phyloP scores from a whole-genome alignment of 92 coral and sea anemone genomes.

The Blastomussa wellsi region DNA sequence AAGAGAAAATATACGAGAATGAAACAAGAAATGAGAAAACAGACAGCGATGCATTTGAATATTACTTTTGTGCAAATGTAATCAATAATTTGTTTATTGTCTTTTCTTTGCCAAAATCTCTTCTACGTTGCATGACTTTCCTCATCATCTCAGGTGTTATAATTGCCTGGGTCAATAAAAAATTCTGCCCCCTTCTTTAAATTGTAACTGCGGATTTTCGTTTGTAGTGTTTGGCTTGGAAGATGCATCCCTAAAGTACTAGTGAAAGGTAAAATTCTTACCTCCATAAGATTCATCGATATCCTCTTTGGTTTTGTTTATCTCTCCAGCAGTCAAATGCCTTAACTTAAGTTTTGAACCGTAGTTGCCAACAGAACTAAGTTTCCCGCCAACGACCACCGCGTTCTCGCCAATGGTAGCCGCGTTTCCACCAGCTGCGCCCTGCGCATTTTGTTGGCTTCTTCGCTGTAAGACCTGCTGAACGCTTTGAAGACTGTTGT shows the following conservation, averaged over 20 bases:
- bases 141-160: too few relatives aligned
- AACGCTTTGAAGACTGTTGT: conserved; percentile 32
- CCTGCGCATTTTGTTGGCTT: conserved; percentile 10
- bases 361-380: conserved; percentile 12
- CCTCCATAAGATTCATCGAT: conserved; percentile 45
- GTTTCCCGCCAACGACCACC: conserved; percentile 11
- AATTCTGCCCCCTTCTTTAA: too few relatives aligned
- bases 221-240: too few relatives aligned
- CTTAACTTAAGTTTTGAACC: conserved; percentile 11
- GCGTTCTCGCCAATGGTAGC: background rate
- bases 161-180: too few relatives aligned
- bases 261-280: background rate
- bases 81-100: too few relatives aligned
- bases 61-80: too few relatives aligned
- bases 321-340: background rate
- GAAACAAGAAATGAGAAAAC: too few relatives aligned
- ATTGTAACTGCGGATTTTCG: too few relatives aligned
- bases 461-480: conserved; percentile 36
- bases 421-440: background rate
- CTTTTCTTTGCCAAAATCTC: too few relatives aligned
- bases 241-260: background rate
- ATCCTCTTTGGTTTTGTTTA: background rate
- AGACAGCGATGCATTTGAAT: too few relatives aligned
- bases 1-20: too few relatives aligned
- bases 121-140: too few relatives aligned